Evolutionary conservation across 2,888 invertebrate species (phyloP).

Genomic region (Antitype chi): DNA sequence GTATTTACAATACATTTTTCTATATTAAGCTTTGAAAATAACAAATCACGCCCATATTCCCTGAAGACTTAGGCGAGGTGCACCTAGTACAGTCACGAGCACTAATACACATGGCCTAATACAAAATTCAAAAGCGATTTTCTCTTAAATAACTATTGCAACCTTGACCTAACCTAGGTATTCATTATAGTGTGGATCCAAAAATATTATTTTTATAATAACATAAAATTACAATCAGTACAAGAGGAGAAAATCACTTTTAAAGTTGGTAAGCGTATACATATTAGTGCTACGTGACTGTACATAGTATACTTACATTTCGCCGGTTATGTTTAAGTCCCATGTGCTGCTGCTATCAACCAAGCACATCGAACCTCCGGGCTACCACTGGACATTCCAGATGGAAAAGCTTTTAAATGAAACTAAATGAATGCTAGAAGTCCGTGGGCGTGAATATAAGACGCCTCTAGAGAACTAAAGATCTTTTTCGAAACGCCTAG

Average conservation of each 20-base stretch:
- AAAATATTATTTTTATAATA: too few relatives aligned
- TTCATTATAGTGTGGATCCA: too few relatives aligned
- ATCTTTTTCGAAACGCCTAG: constrained; percentile 45
- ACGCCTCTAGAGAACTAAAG: constrained; percentile 11
- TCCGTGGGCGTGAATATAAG: constrained; percentile 33
- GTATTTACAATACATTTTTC: constrained; percentile 25
- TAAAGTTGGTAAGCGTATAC: too few relatives aligned
- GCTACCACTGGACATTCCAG: background rate
- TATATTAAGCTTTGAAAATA: constrained; percentile 9
- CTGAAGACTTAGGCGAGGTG: background rate
- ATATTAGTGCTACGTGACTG: too few relatives aligned
- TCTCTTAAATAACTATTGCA: too few relatives aligned
- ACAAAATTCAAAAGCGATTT: too few relatives aligned
- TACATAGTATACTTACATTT: background rate
- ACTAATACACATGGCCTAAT: too few relatives aligned
- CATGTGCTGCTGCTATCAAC: background rate
- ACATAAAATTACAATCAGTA: too few relatives aligned
- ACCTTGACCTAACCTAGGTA: too few relatives aligned
- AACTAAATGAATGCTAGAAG: constrained; percentile 32
- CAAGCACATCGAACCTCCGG: background rate
- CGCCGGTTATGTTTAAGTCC: background rate
- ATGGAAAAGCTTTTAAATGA: constrained; percentile 17
- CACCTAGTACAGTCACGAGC: background rate
- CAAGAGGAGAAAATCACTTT: too few relatives aligned
- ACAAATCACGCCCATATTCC: too few relatives aligned